phyloP scores from a whole-genome alignment of 2,888 invertebrate genomes.

The Parochlus steinenii region DNA sequence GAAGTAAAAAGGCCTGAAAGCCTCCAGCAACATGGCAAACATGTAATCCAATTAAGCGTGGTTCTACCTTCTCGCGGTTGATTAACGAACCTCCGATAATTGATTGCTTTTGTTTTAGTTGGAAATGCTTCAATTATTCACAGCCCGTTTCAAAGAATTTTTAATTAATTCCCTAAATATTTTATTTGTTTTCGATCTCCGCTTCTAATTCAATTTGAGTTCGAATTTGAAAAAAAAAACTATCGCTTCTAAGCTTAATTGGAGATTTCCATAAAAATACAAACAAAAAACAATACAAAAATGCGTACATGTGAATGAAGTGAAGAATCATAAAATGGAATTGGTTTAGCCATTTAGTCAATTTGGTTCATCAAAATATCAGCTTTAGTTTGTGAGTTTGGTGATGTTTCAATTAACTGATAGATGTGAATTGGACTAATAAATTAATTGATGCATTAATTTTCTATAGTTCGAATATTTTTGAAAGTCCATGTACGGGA shows the following conservation, averaged over 20 bases:
- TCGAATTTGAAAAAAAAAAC: neutral
- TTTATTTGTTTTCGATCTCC: neutral
- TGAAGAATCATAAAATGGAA: neutral
- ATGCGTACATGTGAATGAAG: no score
- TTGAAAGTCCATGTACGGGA: no score
- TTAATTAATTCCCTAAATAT: neutral
- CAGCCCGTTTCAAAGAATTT: neutral
- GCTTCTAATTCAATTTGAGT: neutral
- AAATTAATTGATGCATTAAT: no score
- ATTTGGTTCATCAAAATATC: constrained; percentile 1
- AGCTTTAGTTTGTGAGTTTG: constrained; percentile 4
- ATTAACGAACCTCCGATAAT: constrained; percentile 7
- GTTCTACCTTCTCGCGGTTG: neutral
- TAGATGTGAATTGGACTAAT: constrained; percentile 11
- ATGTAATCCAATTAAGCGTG: neutral
- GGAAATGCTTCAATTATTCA: no score
- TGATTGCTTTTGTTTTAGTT: constrained; percentile 11
- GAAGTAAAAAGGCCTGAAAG: neutral
- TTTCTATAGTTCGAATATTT: no score
- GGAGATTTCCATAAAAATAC: neutral
- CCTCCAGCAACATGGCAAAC: neutral
- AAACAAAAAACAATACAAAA: neutral
- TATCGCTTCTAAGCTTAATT: neutral
- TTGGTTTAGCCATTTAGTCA: constrained; percentile 1
- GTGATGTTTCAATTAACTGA: constrained; percentile 11